Base-by-base conservation (phyloP, 2,888 invertebrate species). In the Gordius sp. region DNA sequence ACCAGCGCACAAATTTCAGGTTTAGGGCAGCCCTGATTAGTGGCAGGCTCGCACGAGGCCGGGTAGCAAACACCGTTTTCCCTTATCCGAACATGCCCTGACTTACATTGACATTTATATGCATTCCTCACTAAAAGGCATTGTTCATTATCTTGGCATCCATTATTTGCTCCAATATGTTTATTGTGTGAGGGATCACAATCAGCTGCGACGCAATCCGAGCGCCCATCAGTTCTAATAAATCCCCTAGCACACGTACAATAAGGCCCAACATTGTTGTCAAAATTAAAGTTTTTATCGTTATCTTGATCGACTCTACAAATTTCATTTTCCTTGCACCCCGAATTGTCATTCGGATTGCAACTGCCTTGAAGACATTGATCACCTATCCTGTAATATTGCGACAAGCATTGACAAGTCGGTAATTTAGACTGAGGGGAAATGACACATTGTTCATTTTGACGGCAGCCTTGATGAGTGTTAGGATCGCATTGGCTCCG, bases 331-430 rank as follows among this genome's bases (percentile, higher is more conserved):
- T 4, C 4, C 20, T 47, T 47, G 47, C 47, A 47, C 4, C 47
- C 47, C 47, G 47, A 47, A 47, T 47, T 47, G 23, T 47, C 47
- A 47, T 4, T 20, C 16, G 47, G 47, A 47, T 20, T 47, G 20
- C 47, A 47, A 47, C 47, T 47, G 8, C 47, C 47, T 8, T 20
- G 8, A 8, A 47, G 16, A 20, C 47, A 47, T n/a, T 13, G 4
- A 20, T 47, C 47, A 8, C 47, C 47, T 13, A 20, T 20, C 20
- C 20, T 47, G 20, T 47, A 47, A 47, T 18, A 47, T 47, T 47
- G 16, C n/a, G 16, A 13, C 20, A 18, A 18, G 47, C 47, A 47
- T 20, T 47, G n/a, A 23, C 47, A 47, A 47, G 4, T 18, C 4
- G 47, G 47, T 47, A 47, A 20, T 4, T 20, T 20, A 20, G 8